These are phyloP conservation scores for Phthorimaea operculella DNA, from an alignment of 1,140 invertebrate genomes.

Conservation along the genomic window DNA sequence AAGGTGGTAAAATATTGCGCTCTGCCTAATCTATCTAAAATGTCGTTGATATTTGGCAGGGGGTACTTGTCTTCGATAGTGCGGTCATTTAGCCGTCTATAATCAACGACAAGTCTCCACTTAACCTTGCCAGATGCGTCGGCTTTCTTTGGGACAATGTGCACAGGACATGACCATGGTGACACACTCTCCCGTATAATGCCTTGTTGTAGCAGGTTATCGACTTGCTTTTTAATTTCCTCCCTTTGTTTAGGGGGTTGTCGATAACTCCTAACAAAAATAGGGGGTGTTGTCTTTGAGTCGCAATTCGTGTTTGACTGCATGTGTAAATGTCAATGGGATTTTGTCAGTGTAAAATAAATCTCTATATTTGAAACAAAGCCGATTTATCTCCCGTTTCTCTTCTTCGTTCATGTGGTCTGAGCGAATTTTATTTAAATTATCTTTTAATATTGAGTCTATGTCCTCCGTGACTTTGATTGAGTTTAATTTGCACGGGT, in stretches of 20 bases:
- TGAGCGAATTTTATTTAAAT: background rate
- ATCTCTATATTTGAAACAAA: conserved; percentile 9
- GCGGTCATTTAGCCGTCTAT: conserved; percentile 33
- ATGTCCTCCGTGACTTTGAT: background rate
- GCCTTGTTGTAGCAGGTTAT: conserved; percentile 3
- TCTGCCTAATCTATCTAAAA: conserved; percentile 39
- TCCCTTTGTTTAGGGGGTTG: background rate
- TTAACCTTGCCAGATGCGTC: conserved; percentile 6
- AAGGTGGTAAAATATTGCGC: conserved; percentile 29
- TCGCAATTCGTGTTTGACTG: conserved; percentile 11
- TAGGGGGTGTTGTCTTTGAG: background rate
- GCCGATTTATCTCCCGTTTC: background rate
- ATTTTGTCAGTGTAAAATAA: conserved; percentile 10
- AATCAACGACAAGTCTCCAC: conserved; percentile 23
- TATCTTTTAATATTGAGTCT: conserved; percentile 4
- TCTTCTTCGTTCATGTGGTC: conserved; percentile 12
- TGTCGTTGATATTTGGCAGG: conserved; percentile 55
- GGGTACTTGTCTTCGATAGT: conserved; percentile 57
- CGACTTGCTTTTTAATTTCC: conserved; percentile 11
- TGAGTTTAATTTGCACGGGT: conserved; percentile 1
- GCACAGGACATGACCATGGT: conserved; percentile 8
- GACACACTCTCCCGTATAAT: conserved; percentile 7
- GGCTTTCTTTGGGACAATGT: conserved; percentile 11
- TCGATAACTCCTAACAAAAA: conserved; percentile 10
- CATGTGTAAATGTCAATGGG: conserved; percentile 8